Conservation (phyloP, 2,888 invertebrate genomes). For the Abrostola tripartita region DNA sequence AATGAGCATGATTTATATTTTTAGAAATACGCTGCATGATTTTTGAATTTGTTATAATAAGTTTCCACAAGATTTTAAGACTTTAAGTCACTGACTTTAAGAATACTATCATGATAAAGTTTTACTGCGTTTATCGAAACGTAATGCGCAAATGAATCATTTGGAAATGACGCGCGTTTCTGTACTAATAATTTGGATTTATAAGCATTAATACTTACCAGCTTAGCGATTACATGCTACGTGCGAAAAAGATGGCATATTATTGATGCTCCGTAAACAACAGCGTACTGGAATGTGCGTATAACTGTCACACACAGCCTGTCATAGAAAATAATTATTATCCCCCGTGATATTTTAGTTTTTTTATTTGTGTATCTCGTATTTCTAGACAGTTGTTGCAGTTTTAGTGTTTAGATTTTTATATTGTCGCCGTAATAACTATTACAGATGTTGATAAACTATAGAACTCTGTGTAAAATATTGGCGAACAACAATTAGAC, state of each 20-base stretch:
- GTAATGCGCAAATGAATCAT: slow-evolving; percentile 74
- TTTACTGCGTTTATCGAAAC: slow-evolving; percentile 65
- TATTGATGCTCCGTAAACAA: slow-evolving; percentile 24
- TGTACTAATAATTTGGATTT: slow-evolving; percentile 7
- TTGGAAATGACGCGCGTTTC: slow-evolving; percentile 45
- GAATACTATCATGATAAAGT: not conserved
- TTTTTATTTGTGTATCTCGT: slow-evolving; percentile 84
- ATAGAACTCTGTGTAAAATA: slow-evolving; percentile 65
- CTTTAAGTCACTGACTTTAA: too few species aligned
- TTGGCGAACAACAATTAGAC: slow-evolving; percentile 72
- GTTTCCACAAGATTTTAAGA: too few species aligned
- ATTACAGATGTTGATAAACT: slow-evolving; percentile 74
- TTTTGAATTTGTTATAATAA: too few species aligned
- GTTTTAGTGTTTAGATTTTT: slow-evolving; percentile 78
- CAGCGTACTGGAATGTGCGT: slow-evolving; percentile 29
- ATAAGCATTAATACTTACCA: slow-evolving; percentile 22
- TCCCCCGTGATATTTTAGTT: slow-evolving; percentile 83
- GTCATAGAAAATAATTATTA: slow-evolving; percentile 72
- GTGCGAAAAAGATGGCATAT: slow-evolving; percentile 30
- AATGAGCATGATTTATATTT: too few species aligned
- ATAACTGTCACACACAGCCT: slow-evolving; percentile 57
- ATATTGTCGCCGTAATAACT: slow-evolving; percentile 65
- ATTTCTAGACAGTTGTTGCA: slow-evolving; percentile 73
- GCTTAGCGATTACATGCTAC: not conserved
- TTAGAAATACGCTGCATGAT: too few species aligned